Base-by-base conservation (phyloP, 2,888 invertebrate species). In the Agrotis clavis region DNA sequence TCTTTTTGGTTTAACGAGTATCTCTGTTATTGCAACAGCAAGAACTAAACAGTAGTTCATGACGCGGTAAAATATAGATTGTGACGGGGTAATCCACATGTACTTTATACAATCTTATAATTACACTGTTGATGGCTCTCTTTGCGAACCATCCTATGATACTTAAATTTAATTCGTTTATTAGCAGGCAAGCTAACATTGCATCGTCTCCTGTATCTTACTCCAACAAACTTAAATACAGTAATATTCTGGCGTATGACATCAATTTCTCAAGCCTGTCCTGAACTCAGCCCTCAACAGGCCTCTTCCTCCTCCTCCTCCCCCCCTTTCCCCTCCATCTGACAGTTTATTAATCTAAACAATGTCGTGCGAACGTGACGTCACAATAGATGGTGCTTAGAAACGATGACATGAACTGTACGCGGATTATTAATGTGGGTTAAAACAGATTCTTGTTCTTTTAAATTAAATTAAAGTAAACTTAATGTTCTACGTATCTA, bases 281-380 rank as follows among this genome's bases (percentile, higher is more conserved):
- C 30, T 67, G 63, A 77, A 71, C 79, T 79, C 56, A 65, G 67
- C 67, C 66, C 64, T 69, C 73, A 69, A 67, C 66, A 73, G 35
- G 57, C 60, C 53, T 53, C n/a, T n/a, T n/a, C n/a, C 54, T 57
- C 19, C 75, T 73, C 64, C 69, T 60, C 51, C 66, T 45, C 30
- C 50, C 50, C 50, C 0, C 16, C 3, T 9, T 30, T 21, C 25
- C 30, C 67, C 19, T 41, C 62, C 7, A 14, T 64, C 45, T 74
- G 74, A 74, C 74, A 74, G 76, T 69, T 83, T 81, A 81, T 76
- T 81, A 83, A 83, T 76, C 60, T 67, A 67, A 76, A 67, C 75
- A 78, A 61, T 57, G 68, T 76, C 57, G 67, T 56, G 48, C n/a
- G 67, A 57, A 25, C 67, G 70, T 75, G 75, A 80, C 71, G 65